These are phyloP conservation scores for Pseudomyrmex concolor DNA, from an alignment of 1,140 invertebrate species.

Conservation along the genomic window DNA sequence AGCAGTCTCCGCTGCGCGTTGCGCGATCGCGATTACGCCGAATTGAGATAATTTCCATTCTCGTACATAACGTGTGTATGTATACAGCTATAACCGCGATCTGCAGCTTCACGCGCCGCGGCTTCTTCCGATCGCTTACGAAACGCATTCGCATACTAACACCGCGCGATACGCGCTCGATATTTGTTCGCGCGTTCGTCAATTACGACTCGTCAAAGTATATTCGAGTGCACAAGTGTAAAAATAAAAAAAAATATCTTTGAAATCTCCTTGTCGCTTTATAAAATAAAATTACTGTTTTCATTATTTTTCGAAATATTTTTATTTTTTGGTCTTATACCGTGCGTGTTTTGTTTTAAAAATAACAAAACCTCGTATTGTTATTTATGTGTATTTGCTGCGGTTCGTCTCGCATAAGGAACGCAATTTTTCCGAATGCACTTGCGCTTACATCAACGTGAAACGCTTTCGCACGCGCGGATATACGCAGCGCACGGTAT, in stretches of 20 bases:
- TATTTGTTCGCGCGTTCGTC: slow-evolving; percentile 16
- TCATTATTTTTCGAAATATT: too few species aligned
- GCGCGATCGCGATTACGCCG: slow-evolving; percentile 48
- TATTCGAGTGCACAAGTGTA: not conserved
- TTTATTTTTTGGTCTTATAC: too few species aligned
- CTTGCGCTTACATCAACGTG: not conserved
- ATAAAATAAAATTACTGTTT: too few species aligned
- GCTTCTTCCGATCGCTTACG: slow-evolving; percentile 29
- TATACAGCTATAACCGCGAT: slow-evolving; percentile 23
- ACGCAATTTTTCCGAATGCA: slow-evolving; percentile 32
- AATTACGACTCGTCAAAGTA: not conserved
- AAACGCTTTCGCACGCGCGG: slow-evolving; percentile 23
- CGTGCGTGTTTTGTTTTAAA: too few species aligned
- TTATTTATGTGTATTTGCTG: too few species aligned
- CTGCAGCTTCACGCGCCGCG: slow-evolving; percentile 45
- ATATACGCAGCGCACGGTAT: slow-evolving; percentile 21
- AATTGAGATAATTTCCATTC: slow-evolving; percentile 49
- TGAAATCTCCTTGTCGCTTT: too few species aligned
- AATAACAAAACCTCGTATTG: too few species aligned
- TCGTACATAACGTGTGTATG: slow-evolving; percentile 2
- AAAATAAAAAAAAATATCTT: too few species aligned
- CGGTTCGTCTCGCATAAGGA: slow-evolving; percentile 33
- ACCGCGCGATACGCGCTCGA: not conserved
- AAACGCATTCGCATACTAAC: slow-evolving; percentile 42
- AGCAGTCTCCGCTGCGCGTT: slow-evolving; percentile 52